Conservation (phyloP, 2,888 invertebrate species). For the Dimorphilus gyrociliatus region DNA sequence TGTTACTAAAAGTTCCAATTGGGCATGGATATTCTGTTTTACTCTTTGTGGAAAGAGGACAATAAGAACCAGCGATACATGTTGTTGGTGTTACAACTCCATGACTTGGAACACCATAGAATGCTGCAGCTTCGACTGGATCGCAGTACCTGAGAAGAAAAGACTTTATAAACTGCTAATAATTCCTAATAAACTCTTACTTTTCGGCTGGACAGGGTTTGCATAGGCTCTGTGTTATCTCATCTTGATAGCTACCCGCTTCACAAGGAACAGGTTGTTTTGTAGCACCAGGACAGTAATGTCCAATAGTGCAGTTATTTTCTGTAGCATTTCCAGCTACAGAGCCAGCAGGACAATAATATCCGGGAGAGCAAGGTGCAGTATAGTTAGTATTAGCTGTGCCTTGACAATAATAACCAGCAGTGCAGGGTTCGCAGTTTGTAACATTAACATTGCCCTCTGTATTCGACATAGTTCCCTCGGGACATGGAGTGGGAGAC, state of each 20-base stretch:
- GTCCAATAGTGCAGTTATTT: constrained; percentile 23
- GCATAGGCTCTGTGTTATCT: constrained; percentile 17
- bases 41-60: constrained; percentile 19
- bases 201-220: constrained; percentile 26
- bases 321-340: constrained; percentile 48
- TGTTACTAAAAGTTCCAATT: constrained; percentile 24
- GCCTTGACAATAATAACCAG: constrained; percentile 24
- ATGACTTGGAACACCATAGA: constrained; percentile 16
- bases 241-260: constrained; percentile 26
- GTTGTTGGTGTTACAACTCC: constrained; percentile 18
- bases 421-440: constrained; percentile 21
- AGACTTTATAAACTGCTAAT: constrained; percentile 1
- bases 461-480: constrained; percentile 23
- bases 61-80: constrained; percentile 24
- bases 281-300: constrained; percentile 24
- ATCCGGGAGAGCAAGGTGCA: constrained; percentile 25
- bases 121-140: constrained; percentile 17
- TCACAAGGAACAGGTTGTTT: constrained; percentile 15
- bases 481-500: constrained; percentile 24
- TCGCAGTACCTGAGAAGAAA: constrained; percentile 20
- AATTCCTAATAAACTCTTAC: constrained; percentile 11
- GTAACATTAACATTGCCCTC: constrained; percentile 18
- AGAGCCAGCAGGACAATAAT: constrained; percentile 83
- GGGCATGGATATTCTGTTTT: constrained; percentile 20
- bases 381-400: constrained; percentile 16